Evolutionary conservation across 1,140 invertebrate genomes (phyloP), one percentile per base, ranked within the genome.

Genomic region (Drosophila pseudoananassae): DNA sequence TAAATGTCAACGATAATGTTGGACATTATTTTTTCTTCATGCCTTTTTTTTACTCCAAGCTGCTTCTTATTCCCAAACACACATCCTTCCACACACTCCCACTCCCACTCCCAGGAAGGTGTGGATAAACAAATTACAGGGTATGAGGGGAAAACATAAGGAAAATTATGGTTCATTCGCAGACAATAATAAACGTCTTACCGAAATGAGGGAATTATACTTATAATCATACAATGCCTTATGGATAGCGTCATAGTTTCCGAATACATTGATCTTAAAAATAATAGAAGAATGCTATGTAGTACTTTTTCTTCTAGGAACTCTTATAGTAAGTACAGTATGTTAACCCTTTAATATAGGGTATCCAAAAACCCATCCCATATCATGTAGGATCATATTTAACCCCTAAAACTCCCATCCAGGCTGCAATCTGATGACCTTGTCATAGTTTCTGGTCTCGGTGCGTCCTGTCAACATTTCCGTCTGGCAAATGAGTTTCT

Each of bases 1-100:
- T 85, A 85, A 85, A 85, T 85, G 81, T 85, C 81, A 85, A 85
- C 74, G 81, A 85, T 85, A 85, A 85, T 85, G 81, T 85, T 80
- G 56, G 64, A 85, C 81, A 85, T 85, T 85, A 80, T 77, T 76
- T 76, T 74, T 76, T 68, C 59, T 53, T 23, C 47, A 58, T 36
- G 33, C 33, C 17, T 38, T 20, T 55, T 54, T 54, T 36, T 53
- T 25, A 20, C 14, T 8, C 38, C 31, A 31, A 10, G 15, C 58
- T 50, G 9, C 10, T 10, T 25, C 9, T 29, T 17, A 40, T 8
- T n/a, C 5, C 23, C 15, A 36, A 43, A 43, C 31, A n/a, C 43
- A 61, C 50, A 43, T 20, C 20, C 31, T 10, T 31, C 8, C 8
- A 31, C 3, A 10, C 20, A 14, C 4, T 10, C 4, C 9, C 38